These are phyloP conservation scores for Chondrilla cf. caribensis DNA, from an alignment of 37 sponge, comb jelly and placozoan species.

Conservation along the genomic window DNA sequence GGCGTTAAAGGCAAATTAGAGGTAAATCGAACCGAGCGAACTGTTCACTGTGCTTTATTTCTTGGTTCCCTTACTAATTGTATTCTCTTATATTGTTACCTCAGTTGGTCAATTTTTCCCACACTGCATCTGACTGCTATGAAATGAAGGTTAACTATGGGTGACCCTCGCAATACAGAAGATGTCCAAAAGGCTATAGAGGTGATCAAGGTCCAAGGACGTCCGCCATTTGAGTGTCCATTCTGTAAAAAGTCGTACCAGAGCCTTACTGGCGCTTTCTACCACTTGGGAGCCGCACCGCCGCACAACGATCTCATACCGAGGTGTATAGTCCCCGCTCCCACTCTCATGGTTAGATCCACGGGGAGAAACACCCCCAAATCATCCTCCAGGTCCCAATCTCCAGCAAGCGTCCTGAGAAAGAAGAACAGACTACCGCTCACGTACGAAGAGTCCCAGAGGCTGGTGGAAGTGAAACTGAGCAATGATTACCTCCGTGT, in stretches of 20 bases:
- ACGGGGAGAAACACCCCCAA: background rate
- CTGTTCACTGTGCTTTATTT: too few relatives aligned
- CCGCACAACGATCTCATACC: background rate
- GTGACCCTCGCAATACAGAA: slow-evolving; percentile 15
- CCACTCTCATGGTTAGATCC: background rate
- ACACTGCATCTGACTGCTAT: background rate
- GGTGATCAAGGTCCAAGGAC: background rate
- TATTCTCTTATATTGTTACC: too few relatives aligned
- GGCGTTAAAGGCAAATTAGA: too few relatives aligned
- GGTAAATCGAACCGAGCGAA: too few relatives aligned
- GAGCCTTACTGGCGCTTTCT: slow-evolving; percentile 68
- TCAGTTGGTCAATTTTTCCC: too few relatives aligned
- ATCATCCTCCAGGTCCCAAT: slow-evolving; percentile 12
- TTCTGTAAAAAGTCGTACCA: slow-evolving; percentile 57
- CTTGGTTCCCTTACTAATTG: too few relatives aligned
- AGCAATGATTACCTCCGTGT: slow-evolving; percentile 50
- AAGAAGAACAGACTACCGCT: slow-evolving; percentile 53
- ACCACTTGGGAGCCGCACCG: slow-evolving; percentile 54
- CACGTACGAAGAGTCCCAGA: slow-evolving; percentile 81
- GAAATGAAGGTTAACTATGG: slow-evolving; percentile 16
- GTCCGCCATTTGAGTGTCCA: slow-evolving; percentile 64
- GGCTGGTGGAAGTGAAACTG: slow-evolving; percentile 74
- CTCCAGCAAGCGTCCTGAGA: slow-evolving; percentile 27
- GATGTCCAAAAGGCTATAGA: background rate
- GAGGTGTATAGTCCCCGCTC: background rate